phyloP scores from a whole-genome alignment of 2,888 invertebrate species.

The Polydrusus pterygomalis region DNA sequence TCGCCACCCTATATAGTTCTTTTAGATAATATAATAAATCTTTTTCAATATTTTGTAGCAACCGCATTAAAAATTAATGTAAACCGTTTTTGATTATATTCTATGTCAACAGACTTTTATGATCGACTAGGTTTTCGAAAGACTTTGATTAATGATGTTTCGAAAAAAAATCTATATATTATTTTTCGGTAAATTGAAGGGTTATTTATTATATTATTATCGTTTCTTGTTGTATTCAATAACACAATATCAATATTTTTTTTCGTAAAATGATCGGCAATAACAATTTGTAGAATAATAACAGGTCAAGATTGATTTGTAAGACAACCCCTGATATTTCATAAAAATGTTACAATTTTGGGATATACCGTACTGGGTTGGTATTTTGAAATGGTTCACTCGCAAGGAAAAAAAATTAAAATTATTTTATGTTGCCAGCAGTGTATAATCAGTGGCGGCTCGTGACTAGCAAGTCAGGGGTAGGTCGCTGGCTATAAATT shows the following conservation, averaged over 20 bases:
- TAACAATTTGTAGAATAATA: not conserved
- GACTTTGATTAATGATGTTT: not conserved
- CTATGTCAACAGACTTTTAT: conserved; percentile 5
- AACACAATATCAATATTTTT: not conserved
- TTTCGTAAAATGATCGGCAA: conserved; percentile 3
- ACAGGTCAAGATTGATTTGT: not conserved
- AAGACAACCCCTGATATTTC: not conserved
- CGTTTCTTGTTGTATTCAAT: conserved; percentile 9
- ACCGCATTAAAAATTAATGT: not conserved
- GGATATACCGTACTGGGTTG: no score
- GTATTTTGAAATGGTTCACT: no score
- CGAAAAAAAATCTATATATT: conserved; percentile 13
- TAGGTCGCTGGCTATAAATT: no score
- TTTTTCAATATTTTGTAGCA: not conserved
- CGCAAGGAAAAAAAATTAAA: no score
- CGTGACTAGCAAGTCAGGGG: no score
- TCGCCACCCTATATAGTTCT: no score
- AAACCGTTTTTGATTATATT: not conserved
- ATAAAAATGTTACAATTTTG: no score
- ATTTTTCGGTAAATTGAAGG: not conserved
- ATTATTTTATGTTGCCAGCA: no score
- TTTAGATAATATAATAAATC: not conserved
- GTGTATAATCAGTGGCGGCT: no score
- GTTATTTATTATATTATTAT: conserved; percentile 4
- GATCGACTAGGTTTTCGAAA: not conserved